Percentiles rank a stretch among this genome's conserved stretches.
These are phyloP conservation scores for Indri indri DNA, from an alignment of 2,113 vertebrate genomes.

Conservation along the genomic window DNA sequence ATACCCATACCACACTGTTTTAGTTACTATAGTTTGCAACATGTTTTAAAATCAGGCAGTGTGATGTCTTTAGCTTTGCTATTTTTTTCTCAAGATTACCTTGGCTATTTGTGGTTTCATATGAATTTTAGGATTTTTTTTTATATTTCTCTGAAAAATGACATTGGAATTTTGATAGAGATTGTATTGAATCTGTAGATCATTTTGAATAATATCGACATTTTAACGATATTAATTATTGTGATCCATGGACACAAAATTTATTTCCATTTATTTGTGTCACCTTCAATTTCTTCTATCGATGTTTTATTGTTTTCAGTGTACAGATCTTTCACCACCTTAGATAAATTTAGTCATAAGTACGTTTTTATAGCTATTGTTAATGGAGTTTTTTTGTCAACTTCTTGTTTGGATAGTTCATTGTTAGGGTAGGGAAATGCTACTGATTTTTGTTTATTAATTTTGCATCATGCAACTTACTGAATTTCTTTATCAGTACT, in stretches of 20 bases:
- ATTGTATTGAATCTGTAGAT: background rate
- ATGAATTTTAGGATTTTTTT: background rate
- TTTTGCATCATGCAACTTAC: background rate
- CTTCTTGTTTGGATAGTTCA: background rate
- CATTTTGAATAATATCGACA: background rate
- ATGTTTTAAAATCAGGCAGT: background rate
- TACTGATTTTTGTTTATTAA: background rate
- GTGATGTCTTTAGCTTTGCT: background rate
- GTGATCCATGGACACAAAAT: background rate
- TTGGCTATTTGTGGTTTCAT: background rate
- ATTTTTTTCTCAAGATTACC: background rate
- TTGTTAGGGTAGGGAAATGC: background rate
- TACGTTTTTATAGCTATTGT: background rate
- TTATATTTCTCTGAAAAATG: background rate
- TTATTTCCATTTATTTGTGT: background rate
- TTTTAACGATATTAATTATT: background rate
- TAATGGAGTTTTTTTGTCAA: background rate
- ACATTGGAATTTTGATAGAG: background rate
- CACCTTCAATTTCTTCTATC: background rate
- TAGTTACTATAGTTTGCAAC: background rate
- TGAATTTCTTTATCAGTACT: background rate
- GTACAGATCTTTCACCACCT: background rate
- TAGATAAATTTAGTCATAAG: background rate
- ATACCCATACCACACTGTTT: background rate
- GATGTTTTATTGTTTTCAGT: background rate